These are phyloP conservation scores for Drosophila mimica DNA, from an alignment of 2,888 invertebrate species.

Conservation along the genomic window DNA sequence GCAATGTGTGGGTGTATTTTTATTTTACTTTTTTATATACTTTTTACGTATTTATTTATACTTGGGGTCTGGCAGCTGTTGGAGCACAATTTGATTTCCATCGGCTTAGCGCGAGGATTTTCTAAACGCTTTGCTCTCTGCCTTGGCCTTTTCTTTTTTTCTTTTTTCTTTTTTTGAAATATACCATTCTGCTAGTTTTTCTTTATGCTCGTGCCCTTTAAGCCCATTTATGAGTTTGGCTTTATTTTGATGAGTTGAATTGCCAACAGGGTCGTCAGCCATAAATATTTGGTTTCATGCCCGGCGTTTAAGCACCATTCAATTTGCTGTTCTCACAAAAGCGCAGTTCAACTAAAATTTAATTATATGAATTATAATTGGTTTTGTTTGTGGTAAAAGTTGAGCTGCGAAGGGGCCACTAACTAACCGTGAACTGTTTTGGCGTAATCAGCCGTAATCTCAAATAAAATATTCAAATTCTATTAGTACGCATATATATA, in stretches of 20 bases:
- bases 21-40: conserved; percentile 36
- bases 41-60: conserved; percentile 56
- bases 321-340: conserved; percentile 18
- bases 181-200: conserved; percentile 14
- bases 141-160: conserved; percentile 24
- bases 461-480: conserved; percentile 60
- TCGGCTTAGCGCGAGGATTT: conserved; percentile 60
- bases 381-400: conserved; percentile 30
- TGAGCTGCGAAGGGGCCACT: neutral
- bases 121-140: conserved; percentile 49
- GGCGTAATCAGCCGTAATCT: conserved; percentile 46
- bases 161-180: conserved; percentile 25
- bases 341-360: conserved; percentile 18
- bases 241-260: conserved; percentile 46
- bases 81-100: conserved; percentile 60
- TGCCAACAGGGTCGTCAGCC: conserved; percentile 7
- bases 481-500: conserved; percentile 29
- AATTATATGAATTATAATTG: conserved; percentile 33
- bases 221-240: conserved; percentile 50
- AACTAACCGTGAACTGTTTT: conserved; percentile 33
- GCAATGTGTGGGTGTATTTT: conserved; percentile 30
- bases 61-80: conserved; percentile 50
- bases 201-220: conserved; percentile 24
- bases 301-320: conserved; percentile 15
- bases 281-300: conserved; percentile 14